Conservation (phyloP, 2,888 invertebrate species). For the Philaethria dido region DNA sequence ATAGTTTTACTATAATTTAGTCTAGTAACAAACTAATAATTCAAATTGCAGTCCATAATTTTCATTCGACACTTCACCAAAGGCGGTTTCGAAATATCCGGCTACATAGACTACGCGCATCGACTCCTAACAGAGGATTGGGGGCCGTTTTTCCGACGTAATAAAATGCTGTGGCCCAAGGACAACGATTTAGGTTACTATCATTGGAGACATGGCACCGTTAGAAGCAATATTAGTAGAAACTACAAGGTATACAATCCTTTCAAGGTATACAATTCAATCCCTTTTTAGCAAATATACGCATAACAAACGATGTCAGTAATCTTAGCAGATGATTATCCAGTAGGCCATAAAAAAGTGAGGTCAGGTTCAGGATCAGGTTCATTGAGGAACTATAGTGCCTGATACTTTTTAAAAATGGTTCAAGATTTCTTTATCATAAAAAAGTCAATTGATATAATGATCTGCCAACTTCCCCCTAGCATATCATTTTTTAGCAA, state of each 20-base stretch:
- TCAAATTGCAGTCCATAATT: slow-evolving; percentile 86
- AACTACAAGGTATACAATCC: slow-evolving; percentile 91
- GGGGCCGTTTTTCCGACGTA: slow-evolving; percentile 88
- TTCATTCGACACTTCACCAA: slow-evolving; percentile 88
- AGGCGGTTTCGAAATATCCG: slow-evolving; percentile 91
- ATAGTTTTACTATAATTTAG: not conserved
- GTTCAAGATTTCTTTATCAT: too few species aligned
- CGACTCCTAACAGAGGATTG: slow-evolving; percentile 89
- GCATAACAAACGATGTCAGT: too few species aligned
- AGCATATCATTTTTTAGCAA: too few species aligned
- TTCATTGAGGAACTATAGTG: too few species aligned
- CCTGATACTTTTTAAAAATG: too few species aligned
- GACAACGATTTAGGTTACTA: slow-evolving; percentile 90
- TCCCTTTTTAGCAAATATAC: too few species aligned
- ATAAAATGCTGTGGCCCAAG: slow-evolving; percentile 86
- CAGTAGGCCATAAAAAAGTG: too few species aligned
- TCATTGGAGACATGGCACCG: slow-evolving; percentile 89
- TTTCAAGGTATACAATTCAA: too few species aligned
- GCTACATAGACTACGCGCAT: slow-evolving; percentile 92
- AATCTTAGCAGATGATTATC: too few species aligned
- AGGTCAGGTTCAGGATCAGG: too few species aligned
- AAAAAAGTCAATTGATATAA: too few species aligned
- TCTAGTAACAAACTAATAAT: slow-evolving; percentile 1
- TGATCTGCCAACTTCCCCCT: too few species aligned
- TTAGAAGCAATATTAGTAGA: slow-evolving; percentile 88